A percentile compares a stretch with the other conserved stretches of the same genome.
Conservation (phyloP, 2,113 vertebrate species). For the Lota lota region DNA sequence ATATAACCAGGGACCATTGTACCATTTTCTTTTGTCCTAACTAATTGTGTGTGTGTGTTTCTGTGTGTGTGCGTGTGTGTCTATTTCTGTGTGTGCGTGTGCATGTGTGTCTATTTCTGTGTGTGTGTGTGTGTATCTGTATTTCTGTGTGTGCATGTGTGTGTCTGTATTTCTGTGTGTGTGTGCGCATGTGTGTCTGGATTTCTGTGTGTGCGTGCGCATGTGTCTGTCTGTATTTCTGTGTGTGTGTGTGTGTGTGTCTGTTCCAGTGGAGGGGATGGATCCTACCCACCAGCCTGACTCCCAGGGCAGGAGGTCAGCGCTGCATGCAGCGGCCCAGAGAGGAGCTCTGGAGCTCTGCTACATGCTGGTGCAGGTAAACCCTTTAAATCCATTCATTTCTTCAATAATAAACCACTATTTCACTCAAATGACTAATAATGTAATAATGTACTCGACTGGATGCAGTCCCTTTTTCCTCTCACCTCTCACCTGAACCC, state of each 20-base stretch:
- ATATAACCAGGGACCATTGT: no score
- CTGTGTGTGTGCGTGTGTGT: no score
- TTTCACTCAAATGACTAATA: no score
- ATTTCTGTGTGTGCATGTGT: background rate
- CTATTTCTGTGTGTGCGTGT: no score
- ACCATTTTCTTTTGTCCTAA: background rate
- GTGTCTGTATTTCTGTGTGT: no score
- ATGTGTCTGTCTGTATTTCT: background rate
- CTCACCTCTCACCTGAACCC: background rate
- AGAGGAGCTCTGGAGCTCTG: constrained; percentile 85
- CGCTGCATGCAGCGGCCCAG: constrained; percentile 86
- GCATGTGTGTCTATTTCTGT: background rate
- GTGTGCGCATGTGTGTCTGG: no score
- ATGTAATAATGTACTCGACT: background rate
- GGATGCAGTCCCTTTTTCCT: background rate
- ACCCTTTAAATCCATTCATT: no score
- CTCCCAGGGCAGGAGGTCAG: constrained; percentile 84
- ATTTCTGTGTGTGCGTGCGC: no score
- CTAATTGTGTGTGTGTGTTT: background rate
- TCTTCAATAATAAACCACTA: no score
- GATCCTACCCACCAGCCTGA: constrained; percentile 87
- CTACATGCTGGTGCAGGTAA: constrained; percentile 86
- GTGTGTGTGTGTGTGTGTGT: constrained; percentile 2
- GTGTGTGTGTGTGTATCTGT: background rate
- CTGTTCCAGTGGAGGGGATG: constrained; percentile 81